Evolutionary conservation across 2,888 invertebrate species (phyloP), one percentile per base, ranked within the genome.

Genomic region (Nesidiocoris tenuis): DNA sequence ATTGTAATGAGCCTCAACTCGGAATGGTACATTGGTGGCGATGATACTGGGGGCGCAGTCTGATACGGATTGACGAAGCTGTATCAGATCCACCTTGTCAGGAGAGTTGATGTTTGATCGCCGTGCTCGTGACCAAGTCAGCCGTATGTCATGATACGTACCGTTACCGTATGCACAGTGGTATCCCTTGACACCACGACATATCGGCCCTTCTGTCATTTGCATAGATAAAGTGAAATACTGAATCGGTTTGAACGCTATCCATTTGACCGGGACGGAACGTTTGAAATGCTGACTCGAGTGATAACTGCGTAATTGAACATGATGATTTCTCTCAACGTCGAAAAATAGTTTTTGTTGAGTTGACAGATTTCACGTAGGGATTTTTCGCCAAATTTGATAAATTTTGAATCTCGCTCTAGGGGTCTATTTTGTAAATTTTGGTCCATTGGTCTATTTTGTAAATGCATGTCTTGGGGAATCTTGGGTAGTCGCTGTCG

Each of bases 1-100:
- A 56, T 56, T 67, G 67, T 67, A 67, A 67, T 67, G 67, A 67
- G 55, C 67, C 67, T 54, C 67, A 39, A 67, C 55, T 67, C 19
- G 17, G 18, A 9, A 18, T 39, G 12, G 39, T 12, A 39, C 5
- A 39, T 3, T 39, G 12, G 39, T 39, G 12, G 39, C 5, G 3
- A 12, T 39, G 39, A 39, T 39, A 7, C 39, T 39, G 12, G 39
- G 39, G 12, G 12, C 1, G 39, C 65, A 19, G 65, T 63, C 63
- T 25, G 65, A 65, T 65, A 39, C 65, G 17, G 65, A 65, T 65
- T 65, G 65, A 65, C 65, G 65, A 65, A 65, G 39, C 39, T 39
- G n/a, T 65, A 65, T 65, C 65, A 7, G 65, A 65, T 65, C 19
- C 65, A 17, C 65, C 25, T 17, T 65, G 65, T 65, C 65, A 25